Evolutionary conservation across 2,888 invertebrate species (phyloP).

Genomic region (Watsonalla cultraria): DNA sequence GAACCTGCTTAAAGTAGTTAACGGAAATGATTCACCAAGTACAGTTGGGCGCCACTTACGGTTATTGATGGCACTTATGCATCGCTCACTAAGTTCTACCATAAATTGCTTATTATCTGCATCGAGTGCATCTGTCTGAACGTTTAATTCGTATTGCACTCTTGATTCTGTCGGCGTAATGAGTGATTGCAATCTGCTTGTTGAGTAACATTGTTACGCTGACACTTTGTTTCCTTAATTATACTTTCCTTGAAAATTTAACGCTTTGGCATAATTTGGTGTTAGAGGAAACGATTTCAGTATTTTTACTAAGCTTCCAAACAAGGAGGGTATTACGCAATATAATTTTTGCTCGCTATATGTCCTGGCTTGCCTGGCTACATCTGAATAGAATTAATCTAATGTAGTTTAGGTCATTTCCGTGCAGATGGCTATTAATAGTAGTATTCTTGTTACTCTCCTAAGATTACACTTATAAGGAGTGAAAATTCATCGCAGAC

Average conservation of each 20-base stretch:
- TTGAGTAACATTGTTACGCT: slow-evolving; percentile 36
- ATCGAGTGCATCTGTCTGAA: slow-evolving; percentile 33
- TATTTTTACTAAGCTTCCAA: not conserved
- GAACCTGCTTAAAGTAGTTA: slow-evolving; percentile 30
- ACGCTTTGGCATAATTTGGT: not conserved
- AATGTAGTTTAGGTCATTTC: no score
- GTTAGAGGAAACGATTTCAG: not conserved
- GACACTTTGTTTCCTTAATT: slow-evolving; percentile 29
- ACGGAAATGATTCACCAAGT: slow-evolving; percentile 43
- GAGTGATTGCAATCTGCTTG: slow-evolving; percentile 33
- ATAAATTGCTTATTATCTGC: slow-evolving; percentile 46
- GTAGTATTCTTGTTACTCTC: no score
- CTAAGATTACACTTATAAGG: no score
- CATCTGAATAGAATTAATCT: no score
- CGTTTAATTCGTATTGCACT: slow-evolving; percentile 35
- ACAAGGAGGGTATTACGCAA: not conserved
- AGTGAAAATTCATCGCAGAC: not conserved
- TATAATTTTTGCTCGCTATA: not conserved
- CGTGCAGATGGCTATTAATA: no score
- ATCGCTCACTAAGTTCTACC: slow-evolving; percentile 35
- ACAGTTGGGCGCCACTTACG: slow-evolving; percentile 20
- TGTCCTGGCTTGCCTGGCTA: not conserved
- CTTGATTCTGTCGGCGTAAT: slow-evolving; percentile 21
- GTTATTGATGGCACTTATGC: slow-evolving; percentile 37
- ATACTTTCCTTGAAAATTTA: slow-evolving; percentile 12